Base-by-base conservation (phyloP, 2,113 vertebrate genomes). In the Actenoides hombroni region DNA sequence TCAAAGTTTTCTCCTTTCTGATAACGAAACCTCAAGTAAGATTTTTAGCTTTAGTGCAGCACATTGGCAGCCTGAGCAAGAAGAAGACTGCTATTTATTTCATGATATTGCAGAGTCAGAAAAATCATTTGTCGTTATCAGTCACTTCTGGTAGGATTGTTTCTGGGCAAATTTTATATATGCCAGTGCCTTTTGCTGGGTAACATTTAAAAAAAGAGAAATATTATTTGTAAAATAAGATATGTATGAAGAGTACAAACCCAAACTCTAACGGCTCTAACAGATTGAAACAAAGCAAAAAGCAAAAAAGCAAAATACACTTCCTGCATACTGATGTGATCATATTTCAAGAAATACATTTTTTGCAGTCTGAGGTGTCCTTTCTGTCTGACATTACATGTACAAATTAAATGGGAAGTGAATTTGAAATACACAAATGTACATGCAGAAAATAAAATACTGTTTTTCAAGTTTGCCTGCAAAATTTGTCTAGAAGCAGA, bases 1-100 rank as follows among this genome's bases (percentile, higher is more conserved):
- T 97, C 83, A 91, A 97, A 98, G 81, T 98, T 97, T 95, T 64
- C 85, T 97, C 61, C 95, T 95, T 95, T 97, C 95, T 97, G 68
- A 84, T 76, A 94, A 93, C 56, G 49, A 64, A 90, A 77, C 65
- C 53, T 96, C 82, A 91, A 86, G 95, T 85, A 67, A 82, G 82
- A 94, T 75, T 76, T 42, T 92, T 81, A 59, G 73, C 25, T 93
- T 74, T 51, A 69, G 65, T 79, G 73, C 53, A 40, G 24, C 4
- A 8, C 1, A 1, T 19, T 86, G 61, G 31, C 74, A 71, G 39
- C 49, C 42, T 86, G 60, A 82, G 35, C 69, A 71, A 73, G 64
- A 75, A 67, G 69, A 88, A 6, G 40, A 54, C 49, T 83, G 20
- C 13, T 82, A 28, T 37, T 83, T 84, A 67, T 88, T 83, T 68